These are phyloP conservation scores for Dendrolimus punctatus DNA, from an alignment of 1,140 invertebrate species.

Conservation along the genomic window DNA sequence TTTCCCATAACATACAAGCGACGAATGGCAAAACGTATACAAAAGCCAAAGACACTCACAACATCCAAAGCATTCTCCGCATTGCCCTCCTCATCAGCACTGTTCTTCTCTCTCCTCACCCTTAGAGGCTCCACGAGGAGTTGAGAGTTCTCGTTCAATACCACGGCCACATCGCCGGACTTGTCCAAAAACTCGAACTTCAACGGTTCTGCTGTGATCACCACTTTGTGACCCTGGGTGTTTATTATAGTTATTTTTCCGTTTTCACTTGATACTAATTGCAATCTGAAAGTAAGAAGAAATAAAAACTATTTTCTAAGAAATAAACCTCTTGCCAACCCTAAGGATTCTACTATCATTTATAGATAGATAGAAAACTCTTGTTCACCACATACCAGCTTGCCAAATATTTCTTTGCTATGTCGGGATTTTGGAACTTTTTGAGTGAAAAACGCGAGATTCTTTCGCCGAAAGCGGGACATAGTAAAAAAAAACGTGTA, in stretches of 20 bases:
- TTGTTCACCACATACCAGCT: too few species aligned
- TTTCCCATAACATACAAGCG: background rate
- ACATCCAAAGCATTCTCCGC: slow-evolving; percentile 20
- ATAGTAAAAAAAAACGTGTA: too few species aligned
- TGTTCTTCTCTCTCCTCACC: slow-evolving; percentile 71
- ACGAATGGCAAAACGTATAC: slow-evolving; percentile 6
- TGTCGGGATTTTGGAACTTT: too few species aligned
- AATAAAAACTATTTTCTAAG: background rate
- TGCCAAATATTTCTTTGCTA: too few species aligned
- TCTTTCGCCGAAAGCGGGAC: too few species aligned
- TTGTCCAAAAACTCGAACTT: slow-evolving; percentile 87
- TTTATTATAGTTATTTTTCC: slow-evolving; percentile 70
- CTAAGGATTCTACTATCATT: too few species aligned
- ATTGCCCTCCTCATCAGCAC: slow-evolving; percentile 39
- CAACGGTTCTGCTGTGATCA: slow-evolving; percentile 85
- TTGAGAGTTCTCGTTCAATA: slow-evolving; percentile 90
- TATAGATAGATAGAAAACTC: too few species aligned
- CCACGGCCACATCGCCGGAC: slow-evolving; percentile 81
- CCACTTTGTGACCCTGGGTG: slow-evolving; percentile 79
- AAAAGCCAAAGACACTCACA: slow-evolving; percentile 31
- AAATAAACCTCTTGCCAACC: too few species aligned
- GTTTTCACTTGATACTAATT: slow-evolving; percentile 45
- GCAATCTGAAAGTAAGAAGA: slow-evolving; percentile 31
- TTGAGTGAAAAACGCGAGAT: too few species aligned
- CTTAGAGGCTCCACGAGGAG: slow-evolving; percentile 94